Percentiles rank a stretch among this genome's conserved stretches.
These are phyloP conservation scores for Dicaeum eximium DNA, from an alignment of 2,113 vertebrate species.

Conservation along the genomic window DNA sequence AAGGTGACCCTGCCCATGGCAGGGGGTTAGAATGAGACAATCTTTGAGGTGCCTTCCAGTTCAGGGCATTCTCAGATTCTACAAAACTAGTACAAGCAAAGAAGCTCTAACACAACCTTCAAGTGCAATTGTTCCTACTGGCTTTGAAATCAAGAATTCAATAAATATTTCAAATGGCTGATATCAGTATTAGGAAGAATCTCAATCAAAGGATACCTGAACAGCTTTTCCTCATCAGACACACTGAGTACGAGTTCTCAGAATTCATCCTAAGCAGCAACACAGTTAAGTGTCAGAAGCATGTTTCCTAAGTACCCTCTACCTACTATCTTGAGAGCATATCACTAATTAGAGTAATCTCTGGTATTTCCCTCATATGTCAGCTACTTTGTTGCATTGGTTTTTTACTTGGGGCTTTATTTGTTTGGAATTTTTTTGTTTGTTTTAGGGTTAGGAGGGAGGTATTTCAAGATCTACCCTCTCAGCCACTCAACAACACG, in stretches of 20 bases:
- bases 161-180: neutral
- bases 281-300: neutral
- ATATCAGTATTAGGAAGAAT: neutral
- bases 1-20: neutral
- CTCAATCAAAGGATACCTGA: neutral
- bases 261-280: neutral
- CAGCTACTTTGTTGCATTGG: accelerated
- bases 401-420: neutral
- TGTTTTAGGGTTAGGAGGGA: no score
- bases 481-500: neutral
- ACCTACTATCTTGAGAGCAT: neutral
- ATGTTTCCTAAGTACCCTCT: neutral
- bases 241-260: neutral
- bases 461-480: neutral
- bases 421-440: neutral
- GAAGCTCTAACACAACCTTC: neutral
- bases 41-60: neutral
- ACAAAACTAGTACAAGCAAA: neutral
- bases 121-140: neutral
- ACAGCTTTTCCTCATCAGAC: neutral
- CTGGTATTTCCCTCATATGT: neutral
- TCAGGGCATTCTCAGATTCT: neutral
- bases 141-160: neutral
- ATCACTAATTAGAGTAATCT: neutral
- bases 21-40: accelerated